Evolutionary conservation across 2,113 vertebrate species (phyloP).

Genomic region (Thermophis baileyi): DNA sequence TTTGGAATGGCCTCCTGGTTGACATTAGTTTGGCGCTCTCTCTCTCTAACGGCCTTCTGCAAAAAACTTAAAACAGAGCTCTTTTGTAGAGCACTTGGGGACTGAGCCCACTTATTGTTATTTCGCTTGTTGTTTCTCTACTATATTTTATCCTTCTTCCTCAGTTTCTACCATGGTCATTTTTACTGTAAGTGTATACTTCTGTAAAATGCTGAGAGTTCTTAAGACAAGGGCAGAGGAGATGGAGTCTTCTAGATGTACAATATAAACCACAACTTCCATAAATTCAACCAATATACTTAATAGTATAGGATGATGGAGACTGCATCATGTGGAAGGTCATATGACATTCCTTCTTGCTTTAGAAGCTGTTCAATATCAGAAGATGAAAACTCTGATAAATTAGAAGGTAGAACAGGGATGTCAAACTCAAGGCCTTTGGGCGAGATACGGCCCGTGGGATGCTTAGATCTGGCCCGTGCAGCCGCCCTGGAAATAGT

Average conservation of each 20-base stretch:
- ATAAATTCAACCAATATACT: not conserved
- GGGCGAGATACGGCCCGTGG: accelerated
- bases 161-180: not conserved
- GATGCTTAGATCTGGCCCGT: too few species aligned
- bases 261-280: not conserved
- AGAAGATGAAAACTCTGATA: not conserved
- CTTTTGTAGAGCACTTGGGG: not conserved
- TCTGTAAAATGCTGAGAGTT: not conserved
- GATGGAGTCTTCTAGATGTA: not conserved
- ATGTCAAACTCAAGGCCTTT: too few species aligned
- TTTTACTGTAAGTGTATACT: not conserved
- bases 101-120: not conserved
- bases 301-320: not conserved
- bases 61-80: not conserved
- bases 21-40: not conserved
- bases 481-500: too few species aligned
- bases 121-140: not conserved
- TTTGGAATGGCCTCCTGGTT: not conserved
- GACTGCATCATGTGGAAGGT: not conserved
- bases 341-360: not conserved
- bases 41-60: not conserved
- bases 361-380: not conserved
- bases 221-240: not conserved
- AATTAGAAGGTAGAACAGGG: not conserved
- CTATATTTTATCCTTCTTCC: not conserved